Evolutionary conservation across 2,888 invertebrate genomes (phyloP), one percentile per base, ranked within the genome.

Genomic region (Ectemnius lituratus): DNA sequence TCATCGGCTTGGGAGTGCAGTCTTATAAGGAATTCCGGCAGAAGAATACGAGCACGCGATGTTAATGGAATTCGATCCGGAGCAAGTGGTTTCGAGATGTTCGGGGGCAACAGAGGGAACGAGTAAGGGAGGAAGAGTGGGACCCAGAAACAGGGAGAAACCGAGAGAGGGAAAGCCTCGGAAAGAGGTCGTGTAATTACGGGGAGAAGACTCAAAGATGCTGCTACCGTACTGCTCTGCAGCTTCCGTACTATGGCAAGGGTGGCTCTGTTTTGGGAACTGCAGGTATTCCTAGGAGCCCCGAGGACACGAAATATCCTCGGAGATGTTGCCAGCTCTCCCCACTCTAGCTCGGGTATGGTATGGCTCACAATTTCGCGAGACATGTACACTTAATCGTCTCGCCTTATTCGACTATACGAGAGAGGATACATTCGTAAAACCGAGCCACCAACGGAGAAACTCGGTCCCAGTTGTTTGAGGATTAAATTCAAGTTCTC

Each of bases 31-130:
- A 57, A 20, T 62, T 14, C 57, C 28, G 16, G 56, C 2, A 49
- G 66, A 46, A 63, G 63, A 70, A 74, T 69, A 67, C 64, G 47
- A 62, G 65, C 62, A 62, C 47, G 66, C 68, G 76, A 71, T 79
- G 82, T 79, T 82, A 82, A 82, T 80, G 78, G 80, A 82, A 82
- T 82, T 76, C 80, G 82, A 82, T 82, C 80, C 76, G 72, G 68
- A 75, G 70, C 62, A 77, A 77, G 75, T 68, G 82, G 79, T 78
- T 77, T 67, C 72, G 72, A 71, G 75, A 62, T 75, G 69, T 70
- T 74, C 63, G 64, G 57, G 70, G 63, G 65, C 23, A 23, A 23
- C 23, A 75, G 66, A 61, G 52, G 64, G 65, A 59, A 8, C 23
- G 23, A 23, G 3, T 23, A 3, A 23, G 23, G 23, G 23, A 23